Evolutionary conservation across 53 echinoderm and acorn worm species (phyloP).

Genomic region (Astropecten irregularis): DNA sequence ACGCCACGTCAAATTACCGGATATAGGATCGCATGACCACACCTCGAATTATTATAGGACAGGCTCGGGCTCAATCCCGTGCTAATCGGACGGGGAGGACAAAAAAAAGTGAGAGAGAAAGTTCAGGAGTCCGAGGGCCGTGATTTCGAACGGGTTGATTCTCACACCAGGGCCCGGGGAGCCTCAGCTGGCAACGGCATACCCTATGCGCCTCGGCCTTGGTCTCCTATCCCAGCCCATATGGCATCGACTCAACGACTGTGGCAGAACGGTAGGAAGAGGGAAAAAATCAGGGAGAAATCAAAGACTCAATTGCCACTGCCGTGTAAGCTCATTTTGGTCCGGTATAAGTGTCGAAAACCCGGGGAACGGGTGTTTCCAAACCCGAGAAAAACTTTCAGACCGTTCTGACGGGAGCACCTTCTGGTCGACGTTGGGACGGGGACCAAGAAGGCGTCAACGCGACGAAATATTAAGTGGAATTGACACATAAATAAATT

Average conservation of each 20-base stretch:
- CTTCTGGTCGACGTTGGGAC: constrained; percentile 12
- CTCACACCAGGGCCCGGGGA: constrained; percentile 29
- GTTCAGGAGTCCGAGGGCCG: constrained; percentile 7
- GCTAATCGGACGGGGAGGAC: neutral
- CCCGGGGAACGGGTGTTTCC: constrained; percentile 31
- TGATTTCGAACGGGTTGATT: constrained; percentile 28
- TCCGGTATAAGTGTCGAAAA: no score
- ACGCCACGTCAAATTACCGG: constrained; percentile 29
- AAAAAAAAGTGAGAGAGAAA: no score
- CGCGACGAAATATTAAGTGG: constrained; percentile 59
- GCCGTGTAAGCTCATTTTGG: no score
- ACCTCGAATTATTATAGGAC: no score
- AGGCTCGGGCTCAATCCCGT: neutral
- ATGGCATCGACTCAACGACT: constrained; percentile 38
- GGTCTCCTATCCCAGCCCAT: constrained; percentile 13
- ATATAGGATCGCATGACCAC: constrained; percentile 55
- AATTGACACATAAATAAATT: constrained; percentile 60
- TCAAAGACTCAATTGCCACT: no score
- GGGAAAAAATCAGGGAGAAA: constrained; percentile 29
- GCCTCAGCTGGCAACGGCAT: constrained; percentile 39
- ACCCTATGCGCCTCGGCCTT: neutral
- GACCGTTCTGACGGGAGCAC: neutral
- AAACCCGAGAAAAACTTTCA: constrained; percentile 34
- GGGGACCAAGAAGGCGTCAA: constrained; percentile 30
- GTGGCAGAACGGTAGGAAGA: neutral